Evolutionary conservation across 2,888 invertebrate species (phyloP), one percentile per base, ranked within the genome.

Genomic region (Aphidius colemani): DNA sequence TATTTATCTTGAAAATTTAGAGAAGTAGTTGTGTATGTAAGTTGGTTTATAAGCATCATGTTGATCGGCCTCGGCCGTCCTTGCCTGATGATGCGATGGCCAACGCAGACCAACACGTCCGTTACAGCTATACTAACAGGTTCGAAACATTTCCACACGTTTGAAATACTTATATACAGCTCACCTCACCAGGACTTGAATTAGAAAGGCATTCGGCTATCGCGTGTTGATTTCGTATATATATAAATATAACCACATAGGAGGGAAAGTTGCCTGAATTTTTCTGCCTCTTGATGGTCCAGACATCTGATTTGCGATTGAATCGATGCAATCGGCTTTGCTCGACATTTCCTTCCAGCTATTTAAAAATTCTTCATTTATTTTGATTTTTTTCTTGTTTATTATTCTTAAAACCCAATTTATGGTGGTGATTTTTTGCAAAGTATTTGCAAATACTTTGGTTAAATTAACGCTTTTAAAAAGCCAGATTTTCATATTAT

Each of bases 11-110:
- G 13, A 18, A 18, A 3, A 30, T 30, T 30, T 30, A 30, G 30
- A 30, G 30, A 5, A 30, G 2, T 18, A 18, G 2, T 18, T 30
- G 5, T 30, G 5, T 30, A 5, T 30, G 30, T 30, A 30, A 30
- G 30, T 5, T 18, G 13, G 13, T 18, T 18, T 18, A 18, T 18
- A 18, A 18, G 13, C 30, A 30, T 30, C 4, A 30, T 30, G 30
- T 30, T 30, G 30, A 62, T 74, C 79, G 81, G 80, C 81, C 81
- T 81, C 81, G 81, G 77, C 75, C 81, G 81, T 81, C 81, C 81
- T 81, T 81, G 81, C 81, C 78, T 78, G 77, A 72, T 74, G 72
- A 61, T 71, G 70, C 75, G 67, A 66, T 70, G 49, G 61, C 50
- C 50, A 44, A 18, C 58, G 39, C 45, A 40, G 46, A 46, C 59